Percentiles rank a stretch among this genome's conserved stretches.
Conservation (phyloP, 2,888 invertebrate genomes). For the Linyphia triangularis region DNA sequence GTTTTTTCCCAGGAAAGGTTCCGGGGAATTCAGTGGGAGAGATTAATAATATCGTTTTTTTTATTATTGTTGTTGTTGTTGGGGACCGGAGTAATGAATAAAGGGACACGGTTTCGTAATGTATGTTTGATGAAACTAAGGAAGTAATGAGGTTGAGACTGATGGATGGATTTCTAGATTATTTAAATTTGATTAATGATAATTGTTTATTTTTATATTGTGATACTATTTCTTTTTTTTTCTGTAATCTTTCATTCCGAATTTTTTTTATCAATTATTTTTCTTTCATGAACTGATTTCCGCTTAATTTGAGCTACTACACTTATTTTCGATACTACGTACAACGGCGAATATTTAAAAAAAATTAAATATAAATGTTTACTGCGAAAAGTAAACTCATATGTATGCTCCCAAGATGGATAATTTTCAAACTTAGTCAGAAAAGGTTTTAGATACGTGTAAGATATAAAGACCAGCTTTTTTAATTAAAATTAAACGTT, state of each 20-base stretch:
- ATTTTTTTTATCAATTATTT: background rate
- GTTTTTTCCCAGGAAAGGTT: constrained; percentile 66
- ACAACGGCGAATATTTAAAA: no score
- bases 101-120: constrained; percentile 1
- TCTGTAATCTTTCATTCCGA: no score
- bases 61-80: constrained; percentile 14
- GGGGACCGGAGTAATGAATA: background rate
- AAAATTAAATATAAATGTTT: no score
- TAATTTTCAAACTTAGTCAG: no score
- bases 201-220: background rate
- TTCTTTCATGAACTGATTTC: background rate
- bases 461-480: no score
- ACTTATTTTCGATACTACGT: no score
- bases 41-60: constrained; percentile 55
- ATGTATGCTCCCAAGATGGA: no score
- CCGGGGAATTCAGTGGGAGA: constrained; percentile 51
- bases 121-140: constrained; percentile 21
- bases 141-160: constrained; percentile 22
- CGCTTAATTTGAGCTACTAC: no score
- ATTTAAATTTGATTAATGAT: constrained; percentile 3
- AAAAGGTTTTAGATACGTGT: no score
- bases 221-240: background rate
- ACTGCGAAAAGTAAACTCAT: no score
- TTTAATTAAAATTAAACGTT: no score
- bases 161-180: background rate